Conservation (phyloP, 2,888 invertebrate species). For the Drosophila nr. fundita region DNA sequence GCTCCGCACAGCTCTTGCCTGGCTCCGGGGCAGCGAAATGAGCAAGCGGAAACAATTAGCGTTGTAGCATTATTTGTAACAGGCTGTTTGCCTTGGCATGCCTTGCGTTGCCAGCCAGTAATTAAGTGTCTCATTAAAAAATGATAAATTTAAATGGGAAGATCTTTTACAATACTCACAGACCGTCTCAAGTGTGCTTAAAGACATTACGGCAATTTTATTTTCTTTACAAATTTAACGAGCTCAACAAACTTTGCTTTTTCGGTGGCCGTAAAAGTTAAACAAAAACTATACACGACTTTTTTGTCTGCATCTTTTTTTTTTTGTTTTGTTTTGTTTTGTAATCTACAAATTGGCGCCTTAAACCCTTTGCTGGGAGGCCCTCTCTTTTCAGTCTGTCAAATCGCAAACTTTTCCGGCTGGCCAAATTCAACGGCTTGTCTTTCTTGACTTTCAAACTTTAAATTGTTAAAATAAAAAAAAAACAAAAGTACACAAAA, state of each 20-base stretch:
- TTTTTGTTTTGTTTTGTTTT: constrained; percentile 10
- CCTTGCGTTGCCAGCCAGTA: constrained; percentile 48
- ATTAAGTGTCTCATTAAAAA: constrained; percentile 80
- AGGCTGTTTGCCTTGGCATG: constrained; percentile 53
- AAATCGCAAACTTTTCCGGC: constrained; percentile 56
- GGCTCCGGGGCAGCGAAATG: constrained; percentile 60
- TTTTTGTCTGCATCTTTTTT: constrained; percentile 1
- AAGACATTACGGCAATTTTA: constrained; percentile 29
- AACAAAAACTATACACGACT: constrained; percentile 28
- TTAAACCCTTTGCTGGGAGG: constrained; percentile 44
- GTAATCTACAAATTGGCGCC: constrained; percentile 67
- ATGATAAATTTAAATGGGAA: constrained; percentile 79
- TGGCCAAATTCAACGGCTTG: constrained; percentile 42
- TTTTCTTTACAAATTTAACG: constrained; percentile 35
- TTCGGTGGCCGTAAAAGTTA: constrained; percentile 24
- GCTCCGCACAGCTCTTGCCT: constrained; percentile 13
- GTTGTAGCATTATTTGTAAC: constrained; percentile 78
- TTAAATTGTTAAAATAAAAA: constrained; percentile 48
- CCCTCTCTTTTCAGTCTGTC: not conserved
- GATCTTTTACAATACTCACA: constrained; percentile 55
- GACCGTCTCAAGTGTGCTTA: constrained; percentile 56
- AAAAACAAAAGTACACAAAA: constrained; percentile 6
- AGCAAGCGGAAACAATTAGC: constrained; percentile 80
- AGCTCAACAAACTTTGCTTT: constrained; percentile 8
- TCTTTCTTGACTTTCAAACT: constrained; percentile 56